phyloP scores from a whole-genome alignment of 2,888 invertebrate genomes.

The Ganaspis brasiliensis region DNA sequence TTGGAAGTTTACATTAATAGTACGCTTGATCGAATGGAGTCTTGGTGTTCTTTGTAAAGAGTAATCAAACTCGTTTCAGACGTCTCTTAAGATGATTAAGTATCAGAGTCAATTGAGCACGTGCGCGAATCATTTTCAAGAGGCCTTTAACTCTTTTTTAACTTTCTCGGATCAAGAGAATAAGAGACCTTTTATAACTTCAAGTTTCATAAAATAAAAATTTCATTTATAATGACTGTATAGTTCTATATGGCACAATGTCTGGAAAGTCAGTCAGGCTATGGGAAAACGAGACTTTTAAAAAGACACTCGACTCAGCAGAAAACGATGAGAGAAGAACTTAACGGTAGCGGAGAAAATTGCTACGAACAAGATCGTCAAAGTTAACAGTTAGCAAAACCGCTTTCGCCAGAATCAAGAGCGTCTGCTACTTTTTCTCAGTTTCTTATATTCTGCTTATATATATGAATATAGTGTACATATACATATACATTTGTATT shows the following conservation, averaged over 20 bases:
- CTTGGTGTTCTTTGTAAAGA: slow-evolving; percentile 8
- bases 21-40: slow-evolving; percentile 4
- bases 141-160: slow-evolving; percentile 32
- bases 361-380: slow-evolving; percentile 48
- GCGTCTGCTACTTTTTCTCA: slow-evolving; percentile 27
- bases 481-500: no score
- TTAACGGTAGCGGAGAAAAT: slow-evolving; percentile 58
- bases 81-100: slow-evolving; percentile 26
- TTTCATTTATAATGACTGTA: no score
- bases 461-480: not conserved
- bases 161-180: not conserved
- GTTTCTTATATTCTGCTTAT: not conserved
- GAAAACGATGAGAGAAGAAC: slow-evolving; percentile 41
- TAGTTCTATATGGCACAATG: not conserved
- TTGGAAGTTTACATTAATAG: slow-evolving; percentile 27
- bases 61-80: slow-evolving; percentile 33
- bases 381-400: slow-evolving; percentile 52
- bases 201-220: no score
- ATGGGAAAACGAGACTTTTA: slow-evolving; percentile 33
- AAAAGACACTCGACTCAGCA: slow-evolving; percentile 3
- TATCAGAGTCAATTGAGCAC: slow-evolving; percentile 27
- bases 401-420: slow-evolving; percentile 36
- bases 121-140: slow-evolving; percentile 30
- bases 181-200: slow-evolving; percentile 25
- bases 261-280: slow-evolving; percentile 20